Base-by-base conservation (phyloP, 35 echinoderm and acorn worm genomes). In the Holothuria glaberrima region DNA sequence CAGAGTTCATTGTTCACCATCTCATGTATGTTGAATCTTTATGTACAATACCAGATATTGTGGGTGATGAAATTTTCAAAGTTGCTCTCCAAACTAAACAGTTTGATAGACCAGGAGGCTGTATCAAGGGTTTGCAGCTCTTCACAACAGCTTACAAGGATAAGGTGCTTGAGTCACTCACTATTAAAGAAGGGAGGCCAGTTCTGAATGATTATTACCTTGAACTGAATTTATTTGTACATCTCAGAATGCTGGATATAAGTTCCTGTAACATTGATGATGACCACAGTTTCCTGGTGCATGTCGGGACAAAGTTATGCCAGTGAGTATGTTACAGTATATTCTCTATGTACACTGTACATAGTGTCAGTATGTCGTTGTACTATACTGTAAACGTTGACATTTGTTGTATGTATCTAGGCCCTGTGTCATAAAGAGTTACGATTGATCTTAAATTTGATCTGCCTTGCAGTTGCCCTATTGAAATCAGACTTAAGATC, bases 61-160 rank as follows among this genome's bases (percentile, higher is more conserved):
- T 78, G 13, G 74, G 74, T 48, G 7, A 78, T 41, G 27, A 48
- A 24, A 78, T 78, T 22, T 78, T 78, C 27, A 25, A 78, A 48
- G 74, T 48, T 50, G 74, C 74, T 28, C 74, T 78, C 6, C 29
- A 48, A 26, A 21, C 50, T 41, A 48, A 78, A 10, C 74, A 78
- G 50, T 78, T 78, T 78, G 74, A 48, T 26, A 48, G 41, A 13
- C 19, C 74, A 0, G 36, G 21, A 35, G 44, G 16, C 3, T 78
- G 74, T 26, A 54, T 14, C 50, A 54, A 54, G 12, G 50, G 50
- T 54, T 78, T 78, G 41, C n/a, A 48, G 38, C 41, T 48, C 21
- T 78, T 78, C 33, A 78, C 74, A 78, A 22, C 26, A n/a, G 74
- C 74, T 78, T 78, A 78, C 27, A 78, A 78, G 41, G 21, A n/a